Base-by-base conservation (phyloP, 2,797 vertebrate species). In the Loriculus beryllinus region DNA sequence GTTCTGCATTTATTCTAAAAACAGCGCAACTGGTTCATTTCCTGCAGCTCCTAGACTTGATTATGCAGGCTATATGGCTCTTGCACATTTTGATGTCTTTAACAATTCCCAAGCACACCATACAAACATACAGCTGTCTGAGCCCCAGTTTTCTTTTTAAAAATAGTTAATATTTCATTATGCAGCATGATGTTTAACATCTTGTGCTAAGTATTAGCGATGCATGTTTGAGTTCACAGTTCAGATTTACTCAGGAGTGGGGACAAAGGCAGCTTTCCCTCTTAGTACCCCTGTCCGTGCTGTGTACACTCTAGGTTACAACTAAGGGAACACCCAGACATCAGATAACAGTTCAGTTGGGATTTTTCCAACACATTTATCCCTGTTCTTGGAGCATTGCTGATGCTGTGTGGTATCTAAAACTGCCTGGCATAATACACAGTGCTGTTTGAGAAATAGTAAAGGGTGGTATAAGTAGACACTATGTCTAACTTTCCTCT, bases 1-100 rank as follows among this genome's bases (percentile, higher is more conserved):
- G 35, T 80, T 94, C 1, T 62, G 81, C 42, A 39, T 68, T 75
- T 56, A 54, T 92, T 88, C 71, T 60, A 85, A 85, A 94, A 95
- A 62, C 4, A 4, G 54, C 88, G 52, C 39, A 47, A 47, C 65
- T 33, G 21, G 60, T 68, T 93, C 33, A 64, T 31, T 82, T 45
- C 14, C 40, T 88, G 51, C 74, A 59, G 37, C 33, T 86, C 56
- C 59, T 77, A n/a, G 35, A 8, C 28, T 79, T 82, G 26, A 84
- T 77, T 79, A 60, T 42, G 40, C 14, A 10, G 11, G 19, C 56
- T 77, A 43, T 51, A 49, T 6, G n/a, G 8, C 14, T 64, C 17
- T 51, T 17, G 7, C n/a, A 74, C 1, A 26, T 87, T 81, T 69
- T 7, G 2, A 68, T 29, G 23, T 45, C 31, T 42, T 43, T 15